Evolutionary conservation across 1,140 invertebrate genomes (phyloP).

Genomic region (Drosophila tristis): DNA sequence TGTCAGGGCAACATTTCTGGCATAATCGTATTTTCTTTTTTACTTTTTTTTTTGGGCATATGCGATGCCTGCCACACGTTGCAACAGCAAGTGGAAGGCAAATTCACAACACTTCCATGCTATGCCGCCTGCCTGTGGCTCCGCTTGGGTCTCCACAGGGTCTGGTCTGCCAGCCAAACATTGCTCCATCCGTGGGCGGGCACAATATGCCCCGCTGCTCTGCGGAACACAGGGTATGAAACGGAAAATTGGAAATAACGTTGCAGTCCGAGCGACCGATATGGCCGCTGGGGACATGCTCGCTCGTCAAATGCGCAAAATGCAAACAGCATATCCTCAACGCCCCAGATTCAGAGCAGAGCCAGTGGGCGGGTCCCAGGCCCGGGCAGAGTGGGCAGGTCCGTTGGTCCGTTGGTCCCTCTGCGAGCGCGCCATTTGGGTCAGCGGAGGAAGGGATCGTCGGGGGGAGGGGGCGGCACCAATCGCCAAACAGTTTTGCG

Average conservation of each 20-base stretch:
- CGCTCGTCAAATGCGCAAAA: conserved; percentile 39
- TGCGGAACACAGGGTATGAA: no score
- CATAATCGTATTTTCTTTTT: conserved; percentile 8
- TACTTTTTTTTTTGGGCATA: conserved; percentile 27
- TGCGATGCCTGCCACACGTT: no score
- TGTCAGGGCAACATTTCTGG: conserved; percentile 39
- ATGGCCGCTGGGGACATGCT: background rate
- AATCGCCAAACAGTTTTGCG: background rate
- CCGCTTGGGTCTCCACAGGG: no score
- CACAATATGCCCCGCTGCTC: no score
- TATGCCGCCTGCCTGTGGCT: no score
- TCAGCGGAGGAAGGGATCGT: conserved; percentile 34
- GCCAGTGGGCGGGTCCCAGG: no score
- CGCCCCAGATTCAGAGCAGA: no score
- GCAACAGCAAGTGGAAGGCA: no score
- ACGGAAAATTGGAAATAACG: conserved; percentile 9
- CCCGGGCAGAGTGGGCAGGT: no score
- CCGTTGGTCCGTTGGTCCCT: background rate
- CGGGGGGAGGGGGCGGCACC: background rate
- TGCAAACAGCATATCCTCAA: conserved; percentile 22
- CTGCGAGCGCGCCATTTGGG: conserved; percentile 25
- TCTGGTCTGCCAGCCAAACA: no score
- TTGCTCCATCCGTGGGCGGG: no score
- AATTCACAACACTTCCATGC: no score
- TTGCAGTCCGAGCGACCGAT: conserved; percentile 5